Conservation (phyloP, 2,113 vertebrate species). For the Motacilla tschutschensis region DNA sequence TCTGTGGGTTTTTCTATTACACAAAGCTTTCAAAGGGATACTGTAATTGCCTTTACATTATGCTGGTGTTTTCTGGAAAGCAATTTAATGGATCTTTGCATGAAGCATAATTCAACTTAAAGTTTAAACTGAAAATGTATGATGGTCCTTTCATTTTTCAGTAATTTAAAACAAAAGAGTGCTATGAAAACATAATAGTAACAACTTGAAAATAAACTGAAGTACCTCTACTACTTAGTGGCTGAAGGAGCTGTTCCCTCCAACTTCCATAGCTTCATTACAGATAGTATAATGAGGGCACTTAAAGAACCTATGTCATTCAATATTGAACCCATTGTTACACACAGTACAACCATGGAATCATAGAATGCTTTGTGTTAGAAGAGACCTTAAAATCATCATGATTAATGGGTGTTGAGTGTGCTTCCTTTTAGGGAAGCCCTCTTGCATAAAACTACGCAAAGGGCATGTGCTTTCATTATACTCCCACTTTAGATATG, state of each 20-base stretch:
- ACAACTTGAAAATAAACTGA: not conserved
- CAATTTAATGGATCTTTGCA: constrained; percentile 19
- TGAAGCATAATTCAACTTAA: constrained; percentile 13
- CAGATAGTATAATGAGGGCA: not conserved
- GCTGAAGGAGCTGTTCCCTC: not conserved
- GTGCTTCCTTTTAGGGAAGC: not conserved
- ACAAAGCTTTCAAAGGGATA: constrained; percentile 42
- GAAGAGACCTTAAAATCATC: not conserved
- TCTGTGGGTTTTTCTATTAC: not conserved
- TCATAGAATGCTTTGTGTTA: not conserved
- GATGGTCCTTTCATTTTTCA: constrained; percentile 16
- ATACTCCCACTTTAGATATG: not conserved
- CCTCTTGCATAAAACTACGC: not conserved
- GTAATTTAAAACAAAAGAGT: constrained; percentile 48
- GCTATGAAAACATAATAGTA: not conserved
- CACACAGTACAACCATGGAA: not conserved
- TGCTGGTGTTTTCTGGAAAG: not conserved
- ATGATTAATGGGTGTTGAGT: not conserved
- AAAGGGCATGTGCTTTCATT: not conserved
- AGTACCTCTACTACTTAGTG: not conserved
- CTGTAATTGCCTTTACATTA: not conserved
- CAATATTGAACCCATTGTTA: not conserved
- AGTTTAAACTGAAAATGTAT: constrained; percentile 46
- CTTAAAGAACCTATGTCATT: not conserved
- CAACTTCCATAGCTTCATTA: not conserved